These are phyloP conservation scores for Acrobasis repandana DNA, from an alignment of 2,888 invertebrate species.

Conservation along the genomic window DNA sequence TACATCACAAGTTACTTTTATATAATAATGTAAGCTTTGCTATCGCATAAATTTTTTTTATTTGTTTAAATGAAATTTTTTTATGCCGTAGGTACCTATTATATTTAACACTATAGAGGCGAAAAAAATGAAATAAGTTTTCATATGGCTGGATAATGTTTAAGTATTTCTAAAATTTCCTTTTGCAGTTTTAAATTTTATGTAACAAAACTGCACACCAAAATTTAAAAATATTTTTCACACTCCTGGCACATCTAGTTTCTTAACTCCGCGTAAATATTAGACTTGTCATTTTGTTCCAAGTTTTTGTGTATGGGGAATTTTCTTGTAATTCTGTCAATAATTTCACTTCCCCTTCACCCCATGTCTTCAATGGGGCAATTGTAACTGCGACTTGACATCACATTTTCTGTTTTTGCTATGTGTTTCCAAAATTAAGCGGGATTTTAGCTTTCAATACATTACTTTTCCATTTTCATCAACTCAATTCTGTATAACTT, in stretches of 20 bases:
- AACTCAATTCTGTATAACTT: neutral
- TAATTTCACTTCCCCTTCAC: conserved; percentile 56
- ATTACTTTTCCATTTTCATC: neutral
- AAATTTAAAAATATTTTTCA: neutral
- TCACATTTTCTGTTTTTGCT: conserved; percentile 51
- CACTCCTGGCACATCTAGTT: neutral
- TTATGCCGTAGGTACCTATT: too few species aligned
- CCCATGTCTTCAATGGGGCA: conserved; percentile 58
- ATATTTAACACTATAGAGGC: too few species aligned
- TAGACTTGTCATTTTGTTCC: conserved; percentile 48
- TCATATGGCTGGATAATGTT: too few species aligned
- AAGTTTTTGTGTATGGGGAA: conserved; percentile 44
- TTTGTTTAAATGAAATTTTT: too few species aligned
- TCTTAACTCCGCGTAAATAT: conserved; percentile 29
- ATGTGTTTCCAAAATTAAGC: conserved; percentile 34
- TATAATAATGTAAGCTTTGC: too few species aligned
- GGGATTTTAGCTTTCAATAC: conserved; percentile 2
- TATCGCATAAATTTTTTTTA: too few species aligned
- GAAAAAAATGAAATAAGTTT: too few species aligned
- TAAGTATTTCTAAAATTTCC: too few species aligned
- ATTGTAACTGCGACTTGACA: conserved; percentile 65
- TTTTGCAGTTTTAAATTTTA: too few species aligned
- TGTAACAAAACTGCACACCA: too few species aligned
- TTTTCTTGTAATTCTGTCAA: conserved; percentile 65
- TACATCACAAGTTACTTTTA: too few species aligned